Base-by-base conservation (phyloP, 2,888 invertebrate species). In the Parnassius glacialis region DNA sequence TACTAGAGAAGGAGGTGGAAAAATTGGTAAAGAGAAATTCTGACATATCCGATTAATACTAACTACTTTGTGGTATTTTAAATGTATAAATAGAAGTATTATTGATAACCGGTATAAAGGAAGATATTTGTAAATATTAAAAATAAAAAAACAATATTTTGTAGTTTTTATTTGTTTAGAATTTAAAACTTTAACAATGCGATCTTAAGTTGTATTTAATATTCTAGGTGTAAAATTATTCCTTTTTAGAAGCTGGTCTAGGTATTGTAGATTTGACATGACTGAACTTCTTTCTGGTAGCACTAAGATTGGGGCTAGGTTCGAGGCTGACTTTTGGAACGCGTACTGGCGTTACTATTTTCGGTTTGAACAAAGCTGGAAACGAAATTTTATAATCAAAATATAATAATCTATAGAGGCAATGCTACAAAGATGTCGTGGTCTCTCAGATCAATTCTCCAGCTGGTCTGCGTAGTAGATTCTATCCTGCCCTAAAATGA, bases 231-330 rank as follows among this genome's bases (percentile, higher is more conserved):
- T 25, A 45, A 12, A 48, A 16, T 64, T 70, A 81, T 69, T 89
- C 81, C 71, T 86, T 86, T 68, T 81, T 88, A 42, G 69, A 58
- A 43, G 73, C 61, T 3, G 73, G 83, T 69, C 83, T 79, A 2
- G 91, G 91, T 72, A 91, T 90, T 20, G 91, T 90, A 3, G 91
- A 90, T 67, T 90, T 90, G 10, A 90, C 69, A 54, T 90, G 88
- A 63, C 85, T 87, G 65, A 71, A 90, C 68, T 87, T 90, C 66
- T 84, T 89, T 64, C 73, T 85, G 1, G 82, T 75, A 2, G 80
- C 73, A 59, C 72, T 85, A 0, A 86, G 70, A 62, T 79, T 85
- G 0, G 86, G 82, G 63, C 83, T 87, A 0, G 74, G 67, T 47
- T 83, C 84, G 0, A 72, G 42, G 45, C 65, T 72, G 0, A 68